These are phyloP conservation scores for Clarias magur DNA, from an alignment of 2,113 vertebrate genomes.

Conservation along the genomic window DNA sequence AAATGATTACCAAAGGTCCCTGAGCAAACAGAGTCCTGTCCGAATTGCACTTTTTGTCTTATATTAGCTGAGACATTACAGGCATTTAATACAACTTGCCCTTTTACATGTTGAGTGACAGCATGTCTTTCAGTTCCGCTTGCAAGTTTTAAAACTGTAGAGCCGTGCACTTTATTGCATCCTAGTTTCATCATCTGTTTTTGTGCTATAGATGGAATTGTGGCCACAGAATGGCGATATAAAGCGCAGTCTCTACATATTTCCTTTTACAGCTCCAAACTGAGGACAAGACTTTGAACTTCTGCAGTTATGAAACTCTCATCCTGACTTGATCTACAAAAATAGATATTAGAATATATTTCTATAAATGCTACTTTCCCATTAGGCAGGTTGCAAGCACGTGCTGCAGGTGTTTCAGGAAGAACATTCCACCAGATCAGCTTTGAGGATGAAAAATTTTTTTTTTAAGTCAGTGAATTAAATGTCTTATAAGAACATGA, in stretches of 20 bases:
- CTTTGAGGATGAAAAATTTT: too few relatives aligned
- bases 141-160: slow-evolving; percentile 38
- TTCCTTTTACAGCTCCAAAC: slow-evolving; percentile 26
- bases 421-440: not conserved
- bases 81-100: not conserved
- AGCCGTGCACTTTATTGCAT: slow-evolving; percentile 64
- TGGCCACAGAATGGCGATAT: slow-evolving; percentile 43
- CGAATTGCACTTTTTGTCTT: not conserved
- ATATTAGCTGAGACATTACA: not conserved
- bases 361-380: not conserved
- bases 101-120: not conserved
- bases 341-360: not conserved
- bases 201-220: slow-evolving; percentile 50
- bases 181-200: slow-evolving; percentile 70
- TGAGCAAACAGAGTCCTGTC: not conserved
- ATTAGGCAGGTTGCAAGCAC: not conserved
- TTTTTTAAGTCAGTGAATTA: not conserved
- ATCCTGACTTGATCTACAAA: not conserved
- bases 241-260: slow-evolving; percentile 37
- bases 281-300: slow-evolving; percentile 27
- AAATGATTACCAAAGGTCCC: not conserved
- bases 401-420: not conserved
- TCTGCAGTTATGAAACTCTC: slow-evolving; percentile 20
- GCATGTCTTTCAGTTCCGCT: slow-evolving; percentile 22
- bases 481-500: not conserved